Percentiles rank a stretch among this genome's conserved stretches.
phyloP scores from a whole-genome alignment of 2,888 invertebrate genomes.

The Meandrusa payeni region DNA sequence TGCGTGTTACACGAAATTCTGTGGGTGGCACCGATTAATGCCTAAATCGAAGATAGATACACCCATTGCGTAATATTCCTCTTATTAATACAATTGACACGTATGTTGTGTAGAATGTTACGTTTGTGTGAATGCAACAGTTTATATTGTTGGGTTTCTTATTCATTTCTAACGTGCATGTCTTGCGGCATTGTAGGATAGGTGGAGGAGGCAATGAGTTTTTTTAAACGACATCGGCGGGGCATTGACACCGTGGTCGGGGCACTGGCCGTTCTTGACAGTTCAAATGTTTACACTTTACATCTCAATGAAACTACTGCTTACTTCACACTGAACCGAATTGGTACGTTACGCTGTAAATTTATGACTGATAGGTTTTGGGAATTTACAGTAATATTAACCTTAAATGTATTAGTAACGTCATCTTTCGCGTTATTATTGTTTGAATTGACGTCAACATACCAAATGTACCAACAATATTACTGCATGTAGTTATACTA shows the following conservation, averaged over 20 bases:
- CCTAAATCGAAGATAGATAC: constrained; percentile 9
- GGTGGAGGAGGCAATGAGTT: constrained; percentile 71
- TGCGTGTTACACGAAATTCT: constrained; percentile 56
- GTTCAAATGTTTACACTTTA: constrained; percentile 77
- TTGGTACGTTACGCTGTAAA: constrained; percentile 19
- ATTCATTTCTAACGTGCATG: constrained; percentile 46
- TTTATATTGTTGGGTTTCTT: not conserved
- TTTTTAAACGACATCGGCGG: constrained; percentile 74
- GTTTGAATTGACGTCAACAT: too few relatives aligned
- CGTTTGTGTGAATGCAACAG: not conserved
- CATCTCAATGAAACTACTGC: constrained; percentile 64
- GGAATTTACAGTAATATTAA: not conserved
- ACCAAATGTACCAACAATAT: too few relatives aligned
- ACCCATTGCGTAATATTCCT: too few relatives aligned
- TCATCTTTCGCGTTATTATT: too few relatives aligned
- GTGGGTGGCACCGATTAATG: constrained; percentile 46
- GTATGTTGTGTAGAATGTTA: too few relatives aligned
- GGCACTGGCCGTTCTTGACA: constrained; percentile 80
- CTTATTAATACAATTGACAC: not conserved
- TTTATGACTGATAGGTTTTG: not conserved
- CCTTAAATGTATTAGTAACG: not conserved
- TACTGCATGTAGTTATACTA: too few relatives aligned
- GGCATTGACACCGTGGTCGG: constrained; percentile 73
- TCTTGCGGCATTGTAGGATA: constrained; percentile 51
- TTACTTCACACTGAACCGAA: constrained; percentile 43